Conservation (phyloP, 2,113 vertebrate species). For the Marcusenius ussheri region DNA sequence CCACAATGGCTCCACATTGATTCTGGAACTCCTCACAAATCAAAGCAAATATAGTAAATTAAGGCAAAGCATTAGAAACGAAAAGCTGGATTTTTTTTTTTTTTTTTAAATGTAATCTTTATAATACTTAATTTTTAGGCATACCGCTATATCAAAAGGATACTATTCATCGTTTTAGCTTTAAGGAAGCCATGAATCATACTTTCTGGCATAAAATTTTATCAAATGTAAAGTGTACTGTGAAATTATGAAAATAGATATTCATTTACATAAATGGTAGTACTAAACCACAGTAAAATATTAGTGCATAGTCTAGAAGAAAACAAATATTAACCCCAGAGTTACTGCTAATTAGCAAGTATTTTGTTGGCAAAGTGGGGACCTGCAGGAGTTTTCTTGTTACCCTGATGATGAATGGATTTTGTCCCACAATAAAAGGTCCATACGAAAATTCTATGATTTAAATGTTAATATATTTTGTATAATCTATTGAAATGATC, state of each 20-base stretch:
- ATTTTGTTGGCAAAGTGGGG: background rate
- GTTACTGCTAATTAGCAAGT: background rate
- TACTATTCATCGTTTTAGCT: background rate
- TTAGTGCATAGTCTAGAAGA: background rate
- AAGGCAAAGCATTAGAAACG: background rate
- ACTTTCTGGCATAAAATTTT: background rate
- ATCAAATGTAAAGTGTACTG: background rate
- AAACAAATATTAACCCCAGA: background rate
- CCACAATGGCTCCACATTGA: background rate
- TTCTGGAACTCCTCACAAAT: background rate
- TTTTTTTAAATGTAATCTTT: background rate
- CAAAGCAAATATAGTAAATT: background rate
- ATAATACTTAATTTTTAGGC: background rate
- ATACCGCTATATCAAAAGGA: background rate
- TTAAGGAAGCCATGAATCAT: conserved; percentile 1
- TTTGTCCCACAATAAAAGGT: background rate
- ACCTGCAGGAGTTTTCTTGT: background rate
- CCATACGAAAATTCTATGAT: background rate
- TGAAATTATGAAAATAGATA: conserved; percentile 2
- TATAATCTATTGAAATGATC: background rate
- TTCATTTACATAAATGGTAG: background rate
- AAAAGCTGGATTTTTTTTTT: background rate
- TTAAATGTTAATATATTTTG: background rate
- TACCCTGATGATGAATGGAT: background rate
- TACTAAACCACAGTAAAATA: background rate